A percentile compares a stretch with the other conserved stretches of the same genome.
These are phyloP conservation scores for Neopipo cinnamomea DNA, from an alignment of 2,113 vertebrate species.

Conservation along the genomic window DNA sequence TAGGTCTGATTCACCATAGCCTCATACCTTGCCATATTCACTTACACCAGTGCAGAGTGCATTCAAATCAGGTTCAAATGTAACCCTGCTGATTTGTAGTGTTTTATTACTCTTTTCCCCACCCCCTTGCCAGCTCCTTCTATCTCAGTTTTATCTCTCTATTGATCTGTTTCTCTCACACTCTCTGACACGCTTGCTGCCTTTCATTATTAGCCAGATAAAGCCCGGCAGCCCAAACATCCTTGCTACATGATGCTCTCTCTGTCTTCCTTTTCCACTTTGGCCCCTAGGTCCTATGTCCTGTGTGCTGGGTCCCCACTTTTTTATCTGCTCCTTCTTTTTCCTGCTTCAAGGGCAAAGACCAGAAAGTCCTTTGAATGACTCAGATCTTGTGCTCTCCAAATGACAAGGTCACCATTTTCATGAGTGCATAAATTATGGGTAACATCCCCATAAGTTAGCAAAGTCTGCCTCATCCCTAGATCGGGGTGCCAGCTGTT, in stretches of 20 bases:
- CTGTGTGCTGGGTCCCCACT: background rate
- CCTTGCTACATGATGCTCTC: background rate
- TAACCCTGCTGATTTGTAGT: background rate
- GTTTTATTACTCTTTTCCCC: slow-evolving; percentile 21
- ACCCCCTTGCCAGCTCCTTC: slow-evolving; percentile 21
- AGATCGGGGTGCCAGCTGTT: background rate
- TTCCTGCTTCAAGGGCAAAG: background rate
- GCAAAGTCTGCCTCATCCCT: background rate
- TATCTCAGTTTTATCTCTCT: slow-evolving; percentile 65
- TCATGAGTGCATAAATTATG: background rate
- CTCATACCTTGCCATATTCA: background rate
- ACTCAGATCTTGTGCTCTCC: background rate
- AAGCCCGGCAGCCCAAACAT: slow-evolving; percentile 2
- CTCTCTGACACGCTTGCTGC: slow-evolving; percentile 62
- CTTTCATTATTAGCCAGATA: slow-evolving; percentile 68
- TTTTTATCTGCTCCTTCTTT: background rate
- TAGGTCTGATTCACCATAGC: background rate
- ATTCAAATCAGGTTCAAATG: background rate
- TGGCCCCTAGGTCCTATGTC: background rate
- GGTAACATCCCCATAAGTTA: background rate
- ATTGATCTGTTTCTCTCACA: slow-evolving; percentile 65
- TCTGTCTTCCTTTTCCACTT: background rate
- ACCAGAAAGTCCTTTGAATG: background rate
- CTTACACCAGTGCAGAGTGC: background rate
- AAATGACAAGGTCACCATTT: background rate